These are phyloP conservation scores for Beroe ovata DNA, from an alignment of 37 sponge, comb jelly and placozoan genomes.

Conservation along the genomic window DNA sequence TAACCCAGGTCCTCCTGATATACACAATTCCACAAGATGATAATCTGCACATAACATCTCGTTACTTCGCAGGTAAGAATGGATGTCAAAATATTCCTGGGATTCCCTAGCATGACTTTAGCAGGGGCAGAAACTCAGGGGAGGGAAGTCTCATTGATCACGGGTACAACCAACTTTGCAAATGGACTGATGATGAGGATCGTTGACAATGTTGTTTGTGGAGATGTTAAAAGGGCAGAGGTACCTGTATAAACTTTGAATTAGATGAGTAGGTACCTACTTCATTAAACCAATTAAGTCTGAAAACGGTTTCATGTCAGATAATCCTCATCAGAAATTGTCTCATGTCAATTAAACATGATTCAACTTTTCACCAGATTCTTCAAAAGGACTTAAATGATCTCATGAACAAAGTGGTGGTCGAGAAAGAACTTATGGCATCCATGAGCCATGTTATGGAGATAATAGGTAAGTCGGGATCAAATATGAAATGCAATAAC, in stretches of 20 bases:
- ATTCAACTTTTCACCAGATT: no score
- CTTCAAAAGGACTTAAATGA: background rate
- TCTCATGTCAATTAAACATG: no score
- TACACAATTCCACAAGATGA: no score
- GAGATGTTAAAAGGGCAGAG: background rate
- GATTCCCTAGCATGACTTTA: slow-evolving; percentile 40
- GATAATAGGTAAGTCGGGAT: slow-evolving; percentile 5
- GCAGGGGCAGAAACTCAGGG: slow-evolving; percentile 2
- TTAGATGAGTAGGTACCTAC: no score
- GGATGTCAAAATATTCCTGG: slow-evolving; percentile 16
- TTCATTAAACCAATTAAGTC: no score
- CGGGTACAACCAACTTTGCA: slow-evolving; percentile 46
- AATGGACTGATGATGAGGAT: slow-evolving; percentile 14
- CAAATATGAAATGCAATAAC: no score
- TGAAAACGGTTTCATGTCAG: no score
- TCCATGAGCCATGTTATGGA: slow-evolving; percentile 24
- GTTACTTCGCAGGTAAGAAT: background rate
- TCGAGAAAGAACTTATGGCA: slow-evolving; percentile 34
- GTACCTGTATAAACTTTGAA: background rate
- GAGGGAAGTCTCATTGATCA: slow-evolving; percentile 4
- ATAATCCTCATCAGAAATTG: no score
- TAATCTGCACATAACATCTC: no score
- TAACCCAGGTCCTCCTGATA: no score
- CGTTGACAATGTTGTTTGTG: background rate
- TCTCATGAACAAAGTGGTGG: background rate